Percentiles rank a stretch among this genome's conserved stretches.
Evolutionary conservation across 2,113 vertebrate genomes (phyloP).

Genomic region (Zosterops hypoxanthus): DNA sequence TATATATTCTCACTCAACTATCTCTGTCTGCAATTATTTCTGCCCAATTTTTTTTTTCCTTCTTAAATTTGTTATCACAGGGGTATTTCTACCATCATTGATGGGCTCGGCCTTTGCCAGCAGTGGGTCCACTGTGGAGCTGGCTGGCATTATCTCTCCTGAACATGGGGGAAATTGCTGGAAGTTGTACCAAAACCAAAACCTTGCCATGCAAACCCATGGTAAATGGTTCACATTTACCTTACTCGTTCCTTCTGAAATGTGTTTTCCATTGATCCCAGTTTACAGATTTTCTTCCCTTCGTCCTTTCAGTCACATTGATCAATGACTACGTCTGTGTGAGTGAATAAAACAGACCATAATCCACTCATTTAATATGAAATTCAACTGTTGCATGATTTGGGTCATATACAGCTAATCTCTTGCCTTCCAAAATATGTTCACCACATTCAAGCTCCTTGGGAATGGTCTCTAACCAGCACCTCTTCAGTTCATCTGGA

Average conservation of each 20-base stretch:
- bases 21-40: neutral
- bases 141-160: neutral
- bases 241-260: neutral
- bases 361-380: neutral
- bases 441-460: neutral
- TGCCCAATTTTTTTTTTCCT: neutral
- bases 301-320: neutral
- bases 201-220: neutral
- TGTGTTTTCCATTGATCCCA: neutral
- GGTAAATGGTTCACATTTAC: neutral
- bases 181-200: neutral
- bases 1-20: neutral
- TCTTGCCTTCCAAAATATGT: neutral
- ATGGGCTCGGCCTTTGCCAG: neutral
- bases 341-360: neutral
- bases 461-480: neutral
- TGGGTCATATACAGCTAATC: neutral
- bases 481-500: neutral
- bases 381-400: neutral
- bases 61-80: neutral
- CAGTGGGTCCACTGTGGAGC: neutral
- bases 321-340: neutral
- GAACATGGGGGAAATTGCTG: neutral
- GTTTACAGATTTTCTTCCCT: neutral
- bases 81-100: neutral